Conservation (phyloP, 2,113 vertebrate species). For the Tapirus terrestris region DNA sequence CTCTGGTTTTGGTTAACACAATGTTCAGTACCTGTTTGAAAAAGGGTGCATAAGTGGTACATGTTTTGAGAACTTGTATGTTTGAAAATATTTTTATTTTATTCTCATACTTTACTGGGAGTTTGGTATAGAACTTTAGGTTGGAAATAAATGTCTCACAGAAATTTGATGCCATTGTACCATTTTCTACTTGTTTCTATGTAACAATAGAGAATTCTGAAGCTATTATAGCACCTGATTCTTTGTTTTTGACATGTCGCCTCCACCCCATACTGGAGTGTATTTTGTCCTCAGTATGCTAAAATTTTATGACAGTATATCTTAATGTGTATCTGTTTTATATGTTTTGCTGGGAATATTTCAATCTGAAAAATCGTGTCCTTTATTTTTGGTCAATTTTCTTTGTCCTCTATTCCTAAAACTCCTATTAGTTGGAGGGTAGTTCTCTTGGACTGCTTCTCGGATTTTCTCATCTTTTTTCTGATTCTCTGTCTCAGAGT, state of each 20-base stretch:
- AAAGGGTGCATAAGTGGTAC: not conserved
- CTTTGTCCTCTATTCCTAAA: not conserved
- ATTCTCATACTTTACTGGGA: not conserved
- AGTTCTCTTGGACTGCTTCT: not conserved
- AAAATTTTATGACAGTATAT: not conserved
- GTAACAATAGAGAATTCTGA: not conserved
- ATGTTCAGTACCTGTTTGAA: not conserved
- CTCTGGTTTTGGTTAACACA: not conserved
- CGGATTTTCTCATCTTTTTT: not conserved
- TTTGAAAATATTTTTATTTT: not conserved
- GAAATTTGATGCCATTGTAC: not conserved
- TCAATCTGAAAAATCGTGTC: not conserved
- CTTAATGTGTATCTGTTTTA: not conserved
- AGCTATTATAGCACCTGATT: not conserved
- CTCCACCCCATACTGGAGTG: not conserved
- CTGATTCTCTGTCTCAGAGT: not conserved
- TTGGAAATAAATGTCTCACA: not conserved
- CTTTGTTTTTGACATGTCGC: not conserved
- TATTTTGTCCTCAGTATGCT: not conserved
- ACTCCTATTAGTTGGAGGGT: not conserved
- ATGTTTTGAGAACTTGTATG: not conserved
- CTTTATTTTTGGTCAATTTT: not conserved
- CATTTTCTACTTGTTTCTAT: not conserved
- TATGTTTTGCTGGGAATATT: not conserved
- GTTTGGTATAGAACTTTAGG: not conserved